These are phyloP conservation scores for Bothrops jararaca DNA, from an alignment of 2,113 vertebrate genomes.

Conservation along the genomic window DNA sequence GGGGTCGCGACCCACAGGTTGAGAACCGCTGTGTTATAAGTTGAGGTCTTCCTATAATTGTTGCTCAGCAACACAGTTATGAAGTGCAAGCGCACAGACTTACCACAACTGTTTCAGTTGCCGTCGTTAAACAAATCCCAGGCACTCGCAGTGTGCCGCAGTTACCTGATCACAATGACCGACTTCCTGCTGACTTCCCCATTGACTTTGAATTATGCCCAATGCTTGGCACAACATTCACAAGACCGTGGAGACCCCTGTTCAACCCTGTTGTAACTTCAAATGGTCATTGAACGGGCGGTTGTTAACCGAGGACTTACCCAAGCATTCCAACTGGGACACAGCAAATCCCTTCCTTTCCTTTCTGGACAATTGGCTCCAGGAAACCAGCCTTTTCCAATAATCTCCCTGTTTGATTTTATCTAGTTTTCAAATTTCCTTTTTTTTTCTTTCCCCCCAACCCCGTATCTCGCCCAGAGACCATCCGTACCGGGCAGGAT, in stretches of 20 bases:
- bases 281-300: not conserved
- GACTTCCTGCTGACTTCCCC: not conserved
- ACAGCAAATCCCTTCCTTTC: not conserved
- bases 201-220: not conserved
- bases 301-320: not conserved
- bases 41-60: not conserved
- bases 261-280: not conserved
- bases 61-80: not conserved
- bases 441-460: not conserved
- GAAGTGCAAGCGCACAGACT: not conserved
- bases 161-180: not conserved
- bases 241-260: not conserved
- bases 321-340: not conserved
- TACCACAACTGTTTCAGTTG: not conserved
- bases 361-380: not conserved
- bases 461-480: not conserved
- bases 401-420: not conserved
- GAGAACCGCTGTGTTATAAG: too few species aligned
- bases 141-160: rapidly evolving
- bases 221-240: not conserved
- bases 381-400: not conserved
- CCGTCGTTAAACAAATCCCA: not conserved
- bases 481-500: not conserved
- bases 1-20: too few species aligned
- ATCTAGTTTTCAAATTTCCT: not conserved